Conservation (phyloP, 2,113 vertebrate genomes). For the Sylvilagus bachmani region DNA sequence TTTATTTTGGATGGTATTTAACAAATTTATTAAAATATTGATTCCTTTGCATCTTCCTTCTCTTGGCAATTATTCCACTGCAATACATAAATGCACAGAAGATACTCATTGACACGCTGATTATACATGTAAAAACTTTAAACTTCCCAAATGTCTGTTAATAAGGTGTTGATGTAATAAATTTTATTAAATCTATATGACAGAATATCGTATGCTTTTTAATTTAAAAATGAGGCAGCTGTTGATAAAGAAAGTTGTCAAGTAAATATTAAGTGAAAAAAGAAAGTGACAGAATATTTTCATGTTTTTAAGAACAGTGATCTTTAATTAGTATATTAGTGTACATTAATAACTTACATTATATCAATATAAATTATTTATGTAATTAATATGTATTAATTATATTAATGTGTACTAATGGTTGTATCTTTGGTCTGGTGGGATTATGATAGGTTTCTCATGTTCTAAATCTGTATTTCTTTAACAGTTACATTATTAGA, state of each 20-base stretch:
- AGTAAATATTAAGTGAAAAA: not conserved
- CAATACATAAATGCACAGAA: not conserved
- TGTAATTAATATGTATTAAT: too few relatives aligned
- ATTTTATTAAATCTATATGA: slow-evolving; percentile 11
- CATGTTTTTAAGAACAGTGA: slow-evolving; percentile 8
- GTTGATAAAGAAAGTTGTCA: not conserved
- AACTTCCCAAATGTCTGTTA: not conserved
- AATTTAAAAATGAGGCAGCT: not conserved
- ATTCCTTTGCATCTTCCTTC: not conserved
- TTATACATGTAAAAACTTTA: not conserved
- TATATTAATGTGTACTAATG: not conserved
- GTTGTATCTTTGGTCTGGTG: not conserved
- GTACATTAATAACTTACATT: not conserved
- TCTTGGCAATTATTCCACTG: not conserved
- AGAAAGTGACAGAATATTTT: not conserved
- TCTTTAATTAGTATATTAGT: not conserved
- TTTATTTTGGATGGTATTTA: not conserved
- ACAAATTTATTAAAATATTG: slow-evolving; percentile 20
- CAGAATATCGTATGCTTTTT: not conserved
- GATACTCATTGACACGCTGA: not conserved
- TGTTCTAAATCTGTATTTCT: not conserved
- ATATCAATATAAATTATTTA: too few relatives aligned
- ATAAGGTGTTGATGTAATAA: not conserved
- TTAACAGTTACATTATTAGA: slow-evolving; percentile 54
- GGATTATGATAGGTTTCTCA: not conserved